Evolutionary conservation across 2,797 vertebrate species (phyloP).

Genomic region (Somateria mollissima): DNA sequence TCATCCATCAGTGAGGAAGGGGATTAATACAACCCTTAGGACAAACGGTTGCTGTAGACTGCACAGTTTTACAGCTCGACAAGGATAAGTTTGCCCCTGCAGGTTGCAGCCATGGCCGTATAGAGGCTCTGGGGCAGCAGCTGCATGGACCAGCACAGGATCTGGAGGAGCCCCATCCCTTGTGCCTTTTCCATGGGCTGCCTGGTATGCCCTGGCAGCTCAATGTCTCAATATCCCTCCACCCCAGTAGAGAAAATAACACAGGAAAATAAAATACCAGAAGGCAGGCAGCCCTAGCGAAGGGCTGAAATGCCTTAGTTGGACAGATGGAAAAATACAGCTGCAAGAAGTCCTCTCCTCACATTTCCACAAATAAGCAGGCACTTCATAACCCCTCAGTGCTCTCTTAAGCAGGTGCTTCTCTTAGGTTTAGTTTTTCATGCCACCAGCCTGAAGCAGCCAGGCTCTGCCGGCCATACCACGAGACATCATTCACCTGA

Average conservation of each 20-base stretch:
- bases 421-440: not conserved
- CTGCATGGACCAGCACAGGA: not conserved
- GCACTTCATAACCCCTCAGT: not conserved
- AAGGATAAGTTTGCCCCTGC: not conserved
- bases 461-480: not conserved
- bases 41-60: not conserved
- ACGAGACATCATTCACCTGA: not conserved
- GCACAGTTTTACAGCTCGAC: not conserved
- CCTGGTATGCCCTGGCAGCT: not conserved
- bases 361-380: not conserved
- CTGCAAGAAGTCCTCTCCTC: not conserved
- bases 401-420: not conserved
- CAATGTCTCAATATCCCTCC: not conserved
- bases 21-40: not conserved
- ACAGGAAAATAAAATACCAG: not conserved
- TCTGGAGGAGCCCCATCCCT: not conserved
- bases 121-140: not conserved
- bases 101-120: not conserved
- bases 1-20: not conserved
- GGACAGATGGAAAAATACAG: not conserved
- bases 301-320: not conserved
- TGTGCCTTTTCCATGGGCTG: not conserved
- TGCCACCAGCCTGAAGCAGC: not conserved
- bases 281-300: not conserved
- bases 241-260: not conserved